Percentiles rank a stretch among this genome's conserved stretches.
phyloP scores from a whole-genome alignment of 2,888 invertebrate species.

The Morpho deidamia region DNA sequence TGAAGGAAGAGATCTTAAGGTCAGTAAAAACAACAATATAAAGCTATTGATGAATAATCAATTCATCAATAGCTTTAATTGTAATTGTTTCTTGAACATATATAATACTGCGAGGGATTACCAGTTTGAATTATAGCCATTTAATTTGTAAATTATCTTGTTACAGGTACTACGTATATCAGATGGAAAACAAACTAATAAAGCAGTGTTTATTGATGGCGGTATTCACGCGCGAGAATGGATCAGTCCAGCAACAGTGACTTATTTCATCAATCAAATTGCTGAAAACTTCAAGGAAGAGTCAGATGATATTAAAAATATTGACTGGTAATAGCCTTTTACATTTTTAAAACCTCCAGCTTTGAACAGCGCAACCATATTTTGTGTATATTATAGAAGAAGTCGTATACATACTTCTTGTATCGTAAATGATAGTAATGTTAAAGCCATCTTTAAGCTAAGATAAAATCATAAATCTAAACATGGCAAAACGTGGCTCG shows the following conservation, averaged over 20 bases:
- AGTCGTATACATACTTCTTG: too few species aligned
- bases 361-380: too few species aligned
- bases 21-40: conserved; percentile 35
- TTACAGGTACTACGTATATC: conserved; percentile 80
- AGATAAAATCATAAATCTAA: too few species aligned
- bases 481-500: too few species aligned
- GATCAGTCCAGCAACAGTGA: conserved; percentile 91
- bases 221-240: conserved; percentile 96
- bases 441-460: too few species aligned
- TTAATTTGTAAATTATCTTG: conserved; percentile 1
- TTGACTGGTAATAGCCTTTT: conserved; percentile 52
- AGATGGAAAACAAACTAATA: conserved; percentile 81
- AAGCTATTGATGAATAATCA: neutral
- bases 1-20: conserved; percentile 86
- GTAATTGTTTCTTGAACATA: neutral
- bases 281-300: conserved; percentile 85
- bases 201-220: conserved; percentile 87
- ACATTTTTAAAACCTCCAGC: neutral
- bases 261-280: conserved; percentile 86
- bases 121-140: neutral
- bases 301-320: conserved; percentile 71
- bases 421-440: too few species aligned
- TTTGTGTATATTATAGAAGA: too few species aligned
- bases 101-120: neutral
- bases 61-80: too few species aligned